Evolutionary conservation across 2,113 vertebrate genomes (phyloP).

Genomic region (Hiodon alosoides): DNA sequence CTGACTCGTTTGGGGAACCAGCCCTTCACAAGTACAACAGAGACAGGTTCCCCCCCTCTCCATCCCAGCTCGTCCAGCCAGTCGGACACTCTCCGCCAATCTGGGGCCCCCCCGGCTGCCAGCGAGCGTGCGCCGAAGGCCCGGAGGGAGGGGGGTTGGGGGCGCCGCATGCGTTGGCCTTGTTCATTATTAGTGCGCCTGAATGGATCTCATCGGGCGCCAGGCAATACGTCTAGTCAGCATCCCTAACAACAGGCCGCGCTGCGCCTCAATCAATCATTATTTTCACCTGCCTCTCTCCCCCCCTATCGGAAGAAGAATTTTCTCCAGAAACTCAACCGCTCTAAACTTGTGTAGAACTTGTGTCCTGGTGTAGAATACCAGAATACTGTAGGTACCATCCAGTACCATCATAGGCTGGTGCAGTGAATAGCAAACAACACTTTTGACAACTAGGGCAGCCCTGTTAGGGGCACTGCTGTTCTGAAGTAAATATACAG

Average conservation of each 20-base stretch:
- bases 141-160: constrained; percentile 28
- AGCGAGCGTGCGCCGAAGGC: not conserved
- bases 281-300: constrained; percentile 41
- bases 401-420: no score
- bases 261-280: constrained; percentile 48
- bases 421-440: no score
- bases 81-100: no score
- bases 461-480: no score
- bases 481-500: no score
- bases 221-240: constrained; percentile 46
- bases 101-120: no score
- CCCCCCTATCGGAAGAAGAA: not conserved
- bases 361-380: no score
- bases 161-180: not conserved
- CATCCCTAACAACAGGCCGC: constrained; percentile 29
- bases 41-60: not conserved
- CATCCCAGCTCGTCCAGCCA: not conserved
- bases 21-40: not conserved
- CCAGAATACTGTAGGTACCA: no score
- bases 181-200: constrained; percentile 40
- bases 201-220: constrained; percentile 40
- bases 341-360: no score
- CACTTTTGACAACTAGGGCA: no score
- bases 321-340: no score
- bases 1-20: no score